Percentiles rank a stretch among this genome's conserved stretches.
Conservation (phyloP, 2,113 vertebrate genomes). For the Diadophis punctatus region DNA sequence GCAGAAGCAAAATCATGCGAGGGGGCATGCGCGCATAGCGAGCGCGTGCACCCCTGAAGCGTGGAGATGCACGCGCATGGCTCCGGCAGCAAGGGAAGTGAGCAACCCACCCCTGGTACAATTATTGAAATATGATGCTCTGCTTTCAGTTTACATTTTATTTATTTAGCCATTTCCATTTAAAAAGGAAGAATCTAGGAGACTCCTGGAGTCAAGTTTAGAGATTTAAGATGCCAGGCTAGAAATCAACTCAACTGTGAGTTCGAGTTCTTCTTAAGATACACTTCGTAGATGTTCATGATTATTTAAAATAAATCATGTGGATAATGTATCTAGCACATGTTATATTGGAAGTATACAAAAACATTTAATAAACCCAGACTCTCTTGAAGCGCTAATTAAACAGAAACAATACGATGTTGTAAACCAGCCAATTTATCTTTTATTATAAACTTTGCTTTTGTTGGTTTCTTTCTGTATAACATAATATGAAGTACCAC, state of each 20-base stretch:
- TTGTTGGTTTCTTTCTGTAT: background rate
- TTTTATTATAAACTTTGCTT: background rate
- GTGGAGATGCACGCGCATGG: no score
- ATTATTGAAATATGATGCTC: background rate
- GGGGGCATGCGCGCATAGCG: no score
- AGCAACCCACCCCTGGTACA: no score
- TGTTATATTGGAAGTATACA: background rate
- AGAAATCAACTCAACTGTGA: background rate
- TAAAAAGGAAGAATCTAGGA: background rate
- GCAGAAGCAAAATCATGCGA: no score
- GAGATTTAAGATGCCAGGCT: background rate
- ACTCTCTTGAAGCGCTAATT: slow-evolving; percentile 8
- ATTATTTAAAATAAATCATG: slow-evolving; percentile 8
- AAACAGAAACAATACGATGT: background rate
- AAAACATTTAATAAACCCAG: background rate
- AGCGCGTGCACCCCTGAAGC: no score
- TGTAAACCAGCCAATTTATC: background rate
- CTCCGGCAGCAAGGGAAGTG: no score
- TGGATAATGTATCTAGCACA: background rate
- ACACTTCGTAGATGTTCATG: background rate
- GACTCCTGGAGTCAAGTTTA: background rate
- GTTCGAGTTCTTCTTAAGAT: background rate
- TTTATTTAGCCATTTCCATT: background rate
- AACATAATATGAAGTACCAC: background rate
- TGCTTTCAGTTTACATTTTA: background rate